Percentiles rank a stretch among this genome's conserved stretches.
Evolutionary conservation across 2,888 invertebrate genomes (phyloP).

Genomic region (Apamea crenata): DNA sequence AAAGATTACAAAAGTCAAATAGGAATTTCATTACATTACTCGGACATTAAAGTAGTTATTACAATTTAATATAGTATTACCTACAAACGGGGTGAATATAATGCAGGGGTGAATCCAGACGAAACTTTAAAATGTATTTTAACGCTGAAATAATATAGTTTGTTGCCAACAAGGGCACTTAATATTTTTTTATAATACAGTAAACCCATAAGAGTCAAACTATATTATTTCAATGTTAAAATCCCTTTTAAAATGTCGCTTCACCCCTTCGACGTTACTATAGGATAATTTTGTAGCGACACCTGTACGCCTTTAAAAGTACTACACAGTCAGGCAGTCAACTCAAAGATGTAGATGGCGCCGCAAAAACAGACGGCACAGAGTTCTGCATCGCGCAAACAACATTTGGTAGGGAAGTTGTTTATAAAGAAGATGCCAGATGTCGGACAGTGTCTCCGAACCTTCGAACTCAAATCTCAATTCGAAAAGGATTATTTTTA

Average conservation of each 20-base stretch:
- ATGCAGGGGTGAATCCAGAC: no score
- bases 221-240: no score
- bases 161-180: no score
- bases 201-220: no score
- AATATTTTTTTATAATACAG: no score
- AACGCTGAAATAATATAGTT: no score
- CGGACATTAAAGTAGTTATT: background rate
- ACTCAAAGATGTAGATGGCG: constrained; percentile 14
- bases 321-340: constrained; percentile 1
- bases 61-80: no score
- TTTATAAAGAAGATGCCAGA: constrained; percentile 11
- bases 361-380: background rate
- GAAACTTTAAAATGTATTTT: no score
- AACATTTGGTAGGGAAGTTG: background rate
- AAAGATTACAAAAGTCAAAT: constrained; percentile 28
- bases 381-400: background rate
- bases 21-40: background rate
- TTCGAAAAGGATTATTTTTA: background rate
- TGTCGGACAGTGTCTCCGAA: constrained; percentile 21
- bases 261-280: no score
- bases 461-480: no score
- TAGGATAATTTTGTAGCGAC: background rate
- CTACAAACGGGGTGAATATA: no score
- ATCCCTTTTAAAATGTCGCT: no score
- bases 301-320: background rate